Percentiles rank a stretch among this genome's conserved stretches.
Conservation (phyloP, 2,113 vertebrate species). For the Trachemys scripta region DNA sequence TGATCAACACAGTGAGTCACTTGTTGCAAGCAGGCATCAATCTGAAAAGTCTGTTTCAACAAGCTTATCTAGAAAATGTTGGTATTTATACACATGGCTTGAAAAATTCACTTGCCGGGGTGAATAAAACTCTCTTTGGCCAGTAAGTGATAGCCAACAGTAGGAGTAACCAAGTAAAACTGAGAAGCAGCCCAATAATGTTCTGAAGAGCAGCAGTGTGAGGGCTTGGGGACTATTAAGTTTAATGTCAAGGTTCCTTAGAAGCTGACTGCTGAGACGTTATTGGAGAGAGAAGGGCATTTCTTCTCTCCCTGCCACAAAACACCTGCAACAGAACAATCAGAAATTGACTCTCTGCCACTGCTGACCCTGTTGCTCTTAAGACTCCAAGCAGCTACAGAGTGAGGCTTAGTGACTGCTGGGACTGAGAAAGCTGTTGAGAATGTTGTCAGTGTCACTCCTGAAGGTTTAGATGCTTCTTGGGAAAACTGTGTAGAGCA, state of each 20-base stretch:
- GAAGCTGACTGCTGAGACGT: not conserved
- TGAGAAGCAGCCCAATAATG: not conserved
- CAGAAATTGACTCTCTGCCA: not conserved
- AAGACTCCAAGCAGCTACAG: not conserved
- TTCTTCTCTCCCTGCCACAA: not conserved
- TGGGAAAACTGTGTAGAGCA: not conserved
- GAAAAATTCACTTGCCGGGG: not conserved
- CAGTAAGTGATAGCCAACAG: not conserved
- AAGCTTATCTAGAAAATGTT: not conserved
- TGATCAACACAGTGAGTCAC: not conserved
- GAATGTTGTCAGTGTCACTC: not conserved
- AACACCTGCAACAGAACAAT: not conserved
- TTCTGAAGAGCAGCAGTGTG: not conserved
- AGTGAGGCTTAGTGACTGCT: not conserved
- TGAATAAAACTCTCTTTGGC: rapidly evolving
- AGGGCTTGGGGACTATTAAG: rapidly evolving
- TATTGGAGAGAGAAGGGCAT: not conserved
- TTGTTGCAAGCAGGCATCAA: not conserved
- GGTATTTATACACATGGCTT: not conserved
- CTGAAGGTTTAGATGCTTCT: not conserved
- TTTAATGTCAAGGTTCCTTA: not conserved
- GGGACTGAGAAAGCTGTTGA: not conserved
- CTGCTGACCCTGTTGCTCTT: not conserved
- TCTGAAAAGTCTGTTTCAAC: constrained; percentile 19
- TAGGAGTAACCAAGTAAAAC: not conserved